A percentile compares a stretch with the other conserved stretches of the same genome.
Conservation (phyloP, 2,113 vertebrate species). For the Emberiza fucata region DNA sequence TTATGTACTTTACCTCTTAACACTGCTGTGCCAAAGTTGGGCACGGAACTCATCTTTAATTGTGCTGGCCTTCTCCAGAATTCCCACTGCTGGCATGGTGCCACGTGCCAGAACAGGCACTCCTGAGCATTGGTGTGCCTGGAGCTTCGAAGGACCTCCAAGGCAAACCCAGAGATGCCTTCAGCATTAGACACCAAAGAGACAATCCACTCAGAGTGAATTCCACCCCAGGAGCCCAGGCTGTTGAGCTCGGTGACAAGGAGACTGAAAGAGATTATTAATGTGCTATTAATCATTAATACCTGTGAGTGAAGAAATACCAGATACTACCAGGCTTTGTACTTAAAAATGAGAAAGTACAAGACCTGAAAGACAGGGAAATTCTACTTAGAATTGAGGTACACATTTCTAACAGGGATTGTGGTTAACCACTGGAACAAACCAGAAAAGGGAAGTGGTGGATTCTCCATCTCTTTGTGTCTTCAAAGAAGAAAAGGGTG, state of each 20-base stretch:
- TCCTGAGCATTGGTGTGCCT: background rate
- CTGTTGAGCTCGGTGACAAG: background rate
- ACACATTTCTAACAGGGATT: constrained; percentile 1
- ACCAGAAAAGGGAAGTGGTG: background rate
- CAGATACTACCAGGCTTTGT: background rate
- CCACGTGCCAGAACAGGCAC: background rate
- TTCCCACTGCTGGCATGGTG: background rate
- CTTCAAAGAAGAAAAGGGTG: background rate
- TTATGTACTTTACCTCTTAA: background rate
- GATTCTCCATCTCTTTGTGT: background rate
- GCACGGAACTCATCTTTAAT: background rate
- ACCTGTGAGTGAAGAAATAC: background rate
- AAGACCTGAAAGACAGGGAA: background rate
- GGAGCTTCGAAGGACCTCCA: constrained; percentile 3
- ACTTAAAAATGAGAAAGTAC: background rate
- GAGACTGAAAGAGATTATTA: background rate
- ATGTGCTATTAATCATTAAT: background rate
- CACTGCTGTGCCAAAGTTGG: background rate
- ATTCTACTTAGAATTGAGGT: background rate
- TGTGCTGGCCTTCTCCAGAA: background rate
- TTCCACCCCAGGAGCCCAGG: background rate
- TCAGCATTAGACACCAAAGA: background rate
- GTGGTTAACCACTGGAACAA: constrained; percentile 23
- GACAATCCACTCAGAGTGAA: background rate
- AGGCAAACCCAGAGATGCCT: background rate